These are phyloP conservation scores for Leptinotarsa texana DNA, from an alignment of 1,140 invertebrate species.

Conservation along the genomic window DNA sequence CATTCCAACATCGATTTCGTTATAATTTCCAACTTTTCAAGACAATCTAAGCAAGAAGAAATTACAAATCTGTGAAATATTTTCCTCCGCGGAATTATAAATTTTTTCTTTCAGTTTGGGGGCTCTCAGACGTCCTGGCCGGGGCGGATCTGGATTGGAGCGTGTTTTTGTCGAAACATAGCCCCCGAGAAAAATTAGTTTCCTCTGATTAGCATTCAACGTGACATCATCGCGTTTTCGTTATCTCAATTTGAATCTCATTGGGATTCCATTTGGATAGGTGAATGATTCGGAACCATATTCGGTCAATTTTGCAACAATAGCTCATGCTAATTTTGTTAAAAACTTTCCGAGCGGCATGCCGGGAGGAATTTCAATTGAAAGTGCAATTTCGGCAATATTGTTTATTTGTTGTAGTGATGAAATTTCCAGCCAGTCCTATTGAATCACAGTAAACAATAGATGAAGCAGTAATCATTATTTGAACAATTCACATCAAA, in stretches of 20 bases:
- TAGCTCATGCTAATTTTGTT: constrained; percentile 22
- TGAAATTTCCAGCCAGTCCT: neutral
- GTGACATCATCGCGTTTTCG: constrained; percentile 17
- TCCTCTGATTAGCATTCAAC: constrained; percentile 40
- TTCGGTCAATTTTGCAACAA: constrained; percentile 20
- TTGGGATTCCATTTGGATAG: constrained; percentile 18
- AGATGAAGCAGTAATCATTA: neutral
- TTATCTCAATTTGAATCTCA: constrained; percentile 25
- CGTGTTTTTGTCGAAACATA: constrained; percentile 34
- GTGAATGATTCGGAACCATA: neutral
- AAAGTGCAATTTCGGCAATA: neutral
- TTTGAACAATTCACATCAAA: no score
- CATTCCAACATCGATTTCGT: no score
- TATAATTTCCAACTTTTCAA: no score
- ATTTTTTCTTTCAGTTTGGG: no score
- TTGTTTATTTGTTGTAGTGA: neutral
- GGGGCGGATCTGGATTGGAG: neutral
- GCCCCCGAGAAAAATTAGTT: constrained; percentile 36
- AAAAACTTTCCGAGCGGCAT: constrained; percentile 12
- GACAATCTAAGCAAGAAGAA: no score
- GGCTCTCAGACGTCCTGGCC: no score
- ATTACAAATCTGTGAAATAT: no score
- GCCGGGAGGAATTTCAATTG: neutral
- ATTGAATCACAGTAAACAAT: neutral
- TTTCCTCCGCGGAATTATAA: no score